phyloP scores from a whole-genome alignment of 2,797 vertebrate species.

The Phaenicophaeus curvirostris region DNA sequence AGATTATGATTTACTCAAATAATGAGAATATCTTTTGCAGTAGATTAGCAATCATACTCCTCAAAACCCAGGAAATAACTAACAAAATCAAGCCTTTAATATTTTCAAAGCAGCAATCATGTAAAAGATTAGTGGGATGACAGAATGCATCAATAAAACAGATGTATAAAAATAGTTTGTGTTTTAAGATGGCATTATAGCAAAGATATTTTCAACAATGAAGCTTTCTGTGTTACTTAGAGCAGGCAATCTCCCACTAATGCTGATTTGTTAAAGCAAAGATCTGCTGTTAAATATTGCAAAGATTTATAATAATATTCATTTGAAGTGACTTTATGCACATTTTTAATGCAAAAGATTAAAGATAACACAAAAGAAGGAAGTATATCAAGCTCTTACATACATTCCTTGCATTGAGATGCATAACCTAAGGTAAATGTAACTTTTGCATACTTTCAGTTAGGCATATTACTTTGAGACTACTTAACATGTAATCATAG shows the following conservation, averaged over 20 bases:
- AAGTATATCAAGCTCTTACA: slow-evolving; percentile 2
- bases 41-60: slow-evolving; percentile 9
- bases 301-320: slow-evolving; percentile 25
- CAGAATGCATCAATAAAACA: background rate
- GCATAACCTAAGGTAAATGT: background rate
- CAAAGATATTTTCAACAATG: slow-evolving; percentile 3
- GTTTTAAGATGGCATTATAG: background rate
- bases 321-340: slow-evolving; percentile 44
- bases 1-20: slow-evolving; percentile 39
- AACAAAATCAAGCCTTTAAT: background rate
- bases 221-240: background rate
- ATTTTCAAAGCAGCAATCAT: slow-evolving; percentile 17
- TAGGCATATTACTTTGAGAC: background rate
- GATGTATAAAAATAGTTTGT: background rate
- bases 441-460: background rate
- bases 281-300: slow-evolving; percentile 7
- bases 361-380: slow-evolving; percentile 26
- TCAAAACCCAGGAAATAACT: slow-evolving; percentile 2
- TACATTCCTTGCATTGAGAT: background rate
- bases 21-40: background rate
- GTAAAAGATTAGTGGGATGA: slow-evolving; percentile 8
- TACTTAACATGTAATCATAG: background rate
- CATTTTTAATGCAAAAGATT: slow-evolving; percentile 27
- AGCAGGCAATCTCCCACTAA: background rate
- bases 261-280: slow-evolving; percentile 37